Evolutionary conservation across 2,113 vertebrate genomes (phyloP), one percentile per base, ranked within the genome.

Genomic region (Pandion haliaetus): DNA sequence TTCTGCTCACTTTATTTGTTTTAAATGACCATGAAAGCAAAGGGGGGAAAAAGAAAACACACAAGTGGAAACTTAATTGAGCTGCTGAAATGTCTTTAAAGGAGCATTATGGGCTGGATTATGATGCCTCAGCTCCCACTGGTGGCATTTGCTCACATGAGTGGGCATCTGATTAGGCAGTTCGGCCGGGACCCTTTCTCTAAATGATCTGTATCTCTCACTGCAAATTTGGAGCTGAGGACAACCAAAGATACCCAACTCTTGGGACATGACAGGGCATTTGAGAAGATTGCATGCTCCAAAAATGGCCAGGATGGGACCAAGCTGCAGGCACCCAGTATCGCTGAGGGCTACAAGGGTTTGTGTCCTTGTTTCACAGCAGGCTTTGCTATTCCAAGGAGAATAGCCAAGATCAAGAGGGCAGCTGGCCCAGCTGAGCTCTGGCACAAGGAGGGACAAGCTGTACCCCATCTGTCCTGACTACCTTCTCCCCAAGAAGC

Each of bases 11-110:
- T 95, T 94, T 89, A 91, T 89, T 95, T 92, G 88, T 93, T 96
- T 97, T 95, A 96, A 96, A 95, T 88, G 95, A 88, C 89, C 94
- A 95, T 91, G 95, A 89, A 93, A 90, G 93, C 79, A 54, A 96
- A 90, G 54, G 32, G 74, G 49, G 61, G 26, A 5, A 8, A 44
- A 90, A 67, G 95, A 95, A 96, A 97, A 96, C 90, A 93, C 93
- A 90, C 83, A 90, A 78, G 82, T 82, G 81, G 83, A 94, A 96
- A 93, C 85, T 92, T 95, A 96, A 96, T 95, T 94, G 94, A 97
- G 96, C 93, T 65, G 82, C 95, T 84, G 95, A 91, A 93, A 86
- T 91, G 82, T 95, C 87, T 97, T 94, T 95, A 79, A 93, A 97
- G 72, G 82, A 93, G 65, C 69, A 26, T 93, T 95, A 86, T 47